phyloP scores from a whole-genome alignment of 2,888 invertebrate genomes.

The Apantesis nais region DNA sequence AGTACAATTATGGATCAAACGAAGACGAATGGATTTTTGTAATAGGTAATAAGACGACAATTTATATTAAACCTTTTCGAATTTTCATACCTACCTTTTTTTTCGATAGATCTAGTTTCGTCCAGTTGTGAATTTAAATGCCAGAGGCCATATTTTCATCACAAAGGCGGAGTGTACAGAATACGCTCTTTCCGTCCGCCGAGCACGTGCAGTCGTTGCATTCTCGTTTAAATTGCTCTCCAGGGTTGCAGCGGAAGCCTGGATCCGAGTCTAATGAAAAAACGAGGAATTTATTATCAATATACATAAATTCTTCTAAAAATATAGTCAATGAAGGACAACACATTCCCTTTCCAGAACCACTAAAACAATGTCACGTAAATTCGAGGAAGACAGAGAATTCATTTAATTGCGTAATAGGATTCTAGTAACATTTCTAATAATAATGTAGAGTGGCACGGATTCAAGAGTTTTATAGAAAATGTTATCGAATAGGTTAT shows the following conservation, averaged over 20 bases:
- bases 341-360: neutral
- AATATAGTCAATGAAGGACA: neutral
- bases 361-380: neutral
- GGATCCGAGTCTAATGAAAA: constrained; percentile 59
- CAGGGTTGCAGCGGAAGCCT: constrained; percentile 80
- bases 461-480: too few species aligned
- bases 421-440: too few species aligned
- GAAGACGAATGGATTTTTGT: neutral
- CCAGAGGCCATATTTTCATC: constrained; percentile 42
- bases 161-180: constrained; percentile 78
- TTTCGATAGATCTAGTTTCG: neutral
- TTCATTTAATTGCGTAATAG: too few species aligned
- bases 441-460: too few species aligned
- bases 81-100: neutral
- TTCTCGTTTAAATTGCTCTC: constrained; percentile 75
- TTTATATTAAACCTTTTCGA: neutral
- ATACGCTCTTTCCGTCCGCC: constrained; percentile 74
- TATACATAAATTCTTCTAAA: neutral
- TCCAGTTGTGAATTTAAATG: constrained; percentile 36
- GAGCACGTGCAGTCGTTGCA: constrained; percentile 84
- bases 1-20: neutral
- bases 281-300: neutral
- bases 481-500: too few species aligned
- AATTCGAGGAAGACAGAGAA: too few species aligned
- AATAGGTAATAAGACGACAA: neutral